Evolutionary conservation across 2,888 invertebrate genomes (phyloP).

Genomic region (Megaustenia siamemsis): DNA sequence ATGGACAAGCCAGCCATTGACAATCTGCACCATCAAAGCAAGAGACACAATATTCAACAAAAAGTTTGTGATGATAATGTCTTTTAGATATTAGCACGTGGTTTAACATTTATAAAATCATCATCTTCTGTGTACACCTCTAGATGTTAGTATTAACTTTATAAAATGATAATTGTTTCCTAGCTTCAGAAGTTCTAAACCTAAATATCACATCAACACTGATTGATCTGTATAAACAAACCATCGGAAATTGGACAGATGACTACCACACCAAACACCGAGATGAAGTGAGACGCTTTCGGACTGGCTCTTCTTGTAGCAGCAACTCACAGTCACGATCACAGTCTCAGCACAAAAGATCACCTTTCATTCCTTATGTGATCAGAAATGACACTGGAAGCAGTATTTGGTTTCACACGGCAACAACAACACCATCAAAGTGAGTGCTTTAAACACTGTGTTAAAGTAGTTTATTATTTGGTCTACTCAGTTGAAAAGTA

Average conservation of each 20-base stretch:
- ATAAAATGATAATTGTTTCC: slow-evolving; percentile 52
- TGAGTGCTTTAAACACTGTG: slow-evolving; percentile 54
- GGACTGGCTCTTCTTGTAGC: background rate
- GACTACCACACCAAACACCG: slow-evolving; percentile 79
- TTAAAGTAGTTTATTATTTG: no score
- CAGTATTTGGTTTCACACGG: slow-evolving; percentile 90
- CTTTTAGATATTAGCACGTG: no score
- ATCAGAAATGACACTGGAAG: slow-evolving; percentile 95
- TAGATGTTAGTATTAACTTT: no score
- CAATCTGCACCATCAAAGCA: no score
- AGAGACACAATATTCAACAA: no score
- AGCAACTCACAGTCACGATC: background rate
- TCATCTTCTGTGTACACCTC: no score
- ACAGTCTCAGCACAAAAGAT: slow-evolving; percentile 83
- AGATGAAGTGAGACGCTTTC: background rate
- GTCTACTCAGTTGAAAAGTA: no score
- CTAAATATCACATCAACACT: slow-evolving; percentile 93
- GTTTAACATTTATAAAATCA: no score
- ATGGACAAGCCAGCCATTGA: no score
- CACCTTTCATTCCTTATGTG: slow-evolving; percentile 96
- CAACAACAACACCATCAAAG: slow-evolving; percentile 82
- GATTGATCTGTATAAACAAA: slow-evolving; percentile 87
- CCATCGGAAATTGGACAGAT: slow-evolving; percentile 89
- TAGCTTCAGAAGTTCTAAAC: slow-evolving; percentile 87
- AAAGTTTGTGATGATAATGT: no score